phyloP scores from a whole-genome alignment of 2,113 vertebrate species.

The Myodes glareolus region DNA sequence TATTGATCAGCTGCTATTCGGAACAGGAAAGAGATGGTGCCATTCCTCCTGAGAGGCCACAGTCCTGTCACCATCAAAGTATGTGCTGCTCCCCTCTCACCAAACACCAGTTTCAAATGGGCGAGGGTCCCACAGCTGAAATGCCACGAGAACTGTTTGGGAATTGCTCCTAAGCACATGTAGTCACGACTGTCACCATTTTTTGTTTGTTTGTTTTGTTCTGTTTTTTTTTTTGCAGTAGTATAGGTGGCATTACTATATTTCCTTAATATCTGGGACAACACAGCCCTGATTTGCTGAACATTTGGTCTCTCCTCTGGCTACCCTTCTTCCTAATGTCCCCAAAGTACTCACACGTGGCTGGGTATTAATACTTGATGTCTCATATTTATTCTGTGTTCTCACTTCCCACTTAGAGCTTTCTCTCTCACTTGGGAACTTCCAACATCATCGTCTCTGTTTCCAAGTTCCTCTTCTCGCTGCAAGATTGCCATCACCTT shows the following conservation, averaged over 20 bases:
- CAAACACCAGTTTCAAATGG: not conserved
- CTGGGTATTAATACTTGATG: not conserved
- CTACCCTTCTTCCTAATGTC: constrained; percentile 30
- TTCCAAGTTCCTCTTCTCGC: not conserved
- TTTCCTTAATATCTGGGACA: not conserved
- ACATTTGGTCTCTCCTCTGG: not conserved
- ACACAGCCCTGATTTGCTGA: not conserved
- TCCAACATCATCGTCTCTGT: not conserved
- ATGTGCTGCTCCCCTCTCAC: not conserved
- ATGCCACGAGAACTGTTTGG: not conserved
- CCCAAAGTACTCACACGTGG: not conserved
- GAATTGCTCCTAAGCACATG: not conserved
- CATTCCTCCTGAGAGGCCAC: not conserved
- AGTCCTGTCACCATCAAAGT: not conserved
- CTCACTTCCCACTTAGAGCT: not conserved
- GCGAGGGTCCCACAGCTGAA: not conserved
- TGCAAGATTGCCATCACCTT: not conserved
- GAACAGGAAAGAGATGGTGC: constrained; percentile 16
- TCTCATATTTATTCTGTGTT: not conserved
- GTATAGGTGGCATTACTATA: not conserved
- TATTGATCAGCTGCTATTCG: constrained; percentile 20
- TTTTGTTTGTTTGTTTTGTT: no score
- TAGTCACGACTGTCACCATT: not conserved
- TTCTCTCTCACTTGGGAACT: not conserved
- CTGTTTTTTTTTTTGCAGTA: not conserved